A percentile compares a stretch with the other conserved stretches of the same genome.
Evolutionary conservation across 1,140 invertebrate species (phyloP).

Genomic region (Drosophila mojavensis): DNA sequence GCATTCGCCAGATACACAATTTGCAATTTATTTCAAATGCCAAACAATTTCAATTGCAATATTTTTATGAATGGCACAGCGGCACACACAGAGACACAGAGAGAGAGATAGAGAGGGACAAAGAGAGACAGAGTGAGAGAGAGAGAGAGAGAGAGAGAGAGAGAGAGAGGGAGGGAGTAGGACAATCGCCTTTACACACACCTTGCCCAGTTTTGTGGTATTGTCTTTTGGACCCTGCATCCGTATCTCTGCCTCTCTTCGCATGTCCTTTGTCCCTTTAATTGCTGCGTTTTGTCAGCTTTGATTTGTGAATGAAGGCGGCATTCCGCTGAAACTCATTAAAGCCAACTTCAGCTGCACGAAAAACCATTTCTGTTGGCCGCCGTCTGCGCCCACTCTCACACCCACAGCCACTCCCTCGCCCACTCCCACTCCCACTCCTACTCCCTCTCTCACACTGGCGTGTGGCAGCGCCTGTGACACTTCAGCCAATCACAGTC

Average conservation of each 20-base stretch:
- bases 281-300: conserved; percentile 31
- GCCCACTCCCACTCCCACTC: background rate
- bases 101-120: background rate
- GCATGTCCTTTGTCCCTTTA: conserved; percentile 26
- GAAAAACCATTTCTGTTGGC: conserved; percentile 3
- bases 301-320: conserved; percentile 6
- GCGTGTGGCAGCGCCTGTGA: conserved; percentile 47
- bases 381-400: background rate
- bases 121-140: background rate
- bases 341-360: background rate
- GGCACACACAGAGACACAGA: conserved; percentile 18
- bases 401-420: too few species aligned
- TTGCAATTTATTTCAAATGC: conserved; percentile 79
- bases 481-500: conserved; percentile 77
- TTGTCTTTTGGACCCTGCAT: conserved; percentile 13
- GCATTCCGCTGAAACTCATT: background rate
- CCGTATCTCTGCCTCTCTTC: conserved; percentile 4
- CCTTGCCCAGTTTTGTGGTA: conserved; percentile 42
- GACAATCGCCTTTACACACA: background rate
- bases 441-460: background rate
- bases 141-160: background rate
- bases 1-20: conserved; percentile 60
- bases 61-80: conserved; percentile 69
- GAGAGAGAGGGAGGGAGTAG: background rate
- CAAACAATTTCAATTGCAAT: conserved; percentile 66